phyloP scores from a whole-genome alignment of 2,113 vertebrate species.

The Puffinus mauretanicus region DNA sequence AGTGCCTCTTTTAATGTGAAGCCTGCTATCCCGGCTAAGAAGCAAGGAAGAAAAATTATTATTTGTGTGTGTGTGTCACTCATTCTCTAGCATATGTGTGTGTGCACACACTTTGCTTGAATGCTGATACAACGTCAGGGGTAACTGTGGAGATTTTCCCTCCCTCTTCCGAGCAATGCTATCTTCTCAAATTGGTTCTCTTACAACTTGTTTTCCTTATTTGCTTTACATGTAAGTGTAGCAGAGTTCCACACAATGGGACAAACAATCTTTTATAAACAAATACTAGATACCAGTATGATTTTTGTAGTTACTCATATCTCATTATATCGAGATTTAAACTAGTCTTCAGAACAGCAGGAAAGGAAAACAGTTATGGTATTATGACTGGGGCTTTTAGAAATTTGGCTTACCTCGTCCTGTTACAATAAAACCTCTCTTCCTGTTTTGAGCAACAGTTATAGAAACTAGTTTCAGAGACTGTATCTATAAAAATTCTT shows the following conservation, averaged over 20 bases:
- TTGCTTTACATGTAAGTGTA: neutral
- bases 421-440: neutral
- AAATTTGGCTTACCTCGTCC: conserved; percentile 26
- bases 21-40: neutral
- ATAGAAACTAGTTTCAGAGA: neutral
- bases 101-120: neutral
- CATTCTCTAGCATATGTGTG: rapidly evolving
- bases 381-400: neutral
- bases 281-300: neutral
- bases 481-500: neutral
- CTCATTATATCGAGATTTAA: neutral
- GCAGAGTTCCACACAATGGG: neutral
- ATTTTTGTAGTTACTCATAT: neutral
- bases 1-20: neutral
- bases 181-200: neutral
- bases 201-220: neutral
- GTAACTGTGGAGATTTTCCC: neutral
- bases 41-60: neutral
- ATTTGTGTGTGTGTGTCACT: neutral
- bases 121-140: neutral
- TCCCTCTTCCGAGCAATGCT: neutral
- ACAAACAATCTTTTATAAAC: neutral
- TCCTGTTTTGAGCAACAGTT: neutral
- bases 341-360: neutral
- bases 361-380: neutral